Conservation (phyloP, 1,140 invertebrate species). For the Aleiodes sp. region DNA sequence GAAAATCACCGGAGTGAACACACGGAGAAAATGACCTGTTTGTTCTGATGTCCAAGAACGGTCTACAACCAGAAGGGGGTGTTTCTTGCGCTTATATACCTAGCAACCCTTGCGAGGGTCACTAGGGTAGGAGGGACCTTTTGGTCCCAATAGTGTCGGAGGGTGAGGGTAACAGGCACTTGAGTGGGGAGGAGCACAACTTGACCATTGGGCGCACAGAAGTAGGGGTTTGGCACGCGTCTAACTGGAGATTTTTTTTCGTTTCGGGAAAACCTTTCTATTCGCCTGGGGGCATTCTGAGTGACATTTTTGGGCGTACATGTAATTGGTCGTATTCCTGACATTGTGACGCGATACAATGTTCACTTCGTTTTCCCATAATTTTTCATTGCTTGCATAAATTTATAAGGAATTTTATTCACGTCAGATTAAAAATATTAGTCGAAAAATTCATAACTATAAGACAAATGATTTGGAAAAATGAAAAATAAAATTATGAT, state of each 20-base stretch:
- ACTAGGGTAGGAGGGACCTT: background rate
- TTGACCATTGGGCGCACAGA: background rate
- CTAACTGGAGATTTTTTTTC: background rate
- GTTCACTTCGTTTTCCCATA: no score
- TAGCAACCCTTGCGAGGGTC: background rate
- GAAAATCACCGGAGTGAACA: background rate
- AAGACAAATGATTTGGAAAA: background rate
- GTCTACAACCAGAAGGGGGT: background rate
- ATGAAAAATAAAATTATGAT: background rate
- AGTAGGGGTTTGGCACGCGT: conserved; percentile 13
- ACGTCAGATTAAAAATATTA: no score
- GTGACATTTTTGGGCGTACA: background rate
- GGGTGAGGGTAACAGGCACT: conserved; percentile 3
- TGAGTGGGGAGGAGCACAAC: conserved; percentile 8
- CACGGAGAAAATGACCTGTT: background rate
- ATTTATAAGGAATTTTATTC: no score
- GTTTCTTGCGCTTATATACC: background rate
- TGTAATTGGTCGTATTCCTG: background rate
- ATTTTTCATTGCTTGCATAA: no score
- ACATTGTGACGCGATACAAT: background rate
- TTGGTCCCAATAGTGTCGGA: background rate
- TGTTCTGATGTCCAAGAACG: background rate
- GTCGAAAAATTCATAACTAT: no score
- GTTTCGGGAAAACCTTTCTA: background rate
- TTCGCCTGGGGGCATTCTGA: background rate